These are phyloP conservation scores for Stichopus horrens DNA, from an alignment of 53 echinoderm and acorn worm species.

Conservation along the genomic window DNA sequence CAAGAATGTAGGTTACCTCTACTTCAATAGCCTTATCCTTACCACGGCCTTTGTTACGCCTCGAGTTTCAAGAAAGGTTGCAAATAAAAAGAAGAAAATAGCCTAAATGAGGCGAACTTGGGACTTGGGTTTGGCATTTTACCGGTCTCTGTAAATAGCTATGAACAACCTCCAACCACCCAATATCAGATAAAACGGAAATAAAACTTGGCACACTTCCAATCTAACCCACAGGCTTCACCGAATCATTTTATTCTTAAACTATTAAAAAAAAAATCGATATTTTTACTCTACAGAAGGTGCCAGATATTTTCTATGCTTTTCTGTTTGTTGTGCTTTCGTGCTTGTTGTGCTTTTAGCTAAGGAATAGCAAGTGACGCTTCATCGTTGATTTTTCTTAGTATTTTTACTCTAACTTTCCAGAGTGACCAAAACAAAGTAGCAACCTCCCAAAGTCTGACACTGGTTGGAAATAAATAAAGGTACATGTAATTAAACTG, in stretches of 20 bases:
- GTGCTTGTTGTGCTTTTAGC: too few relatives aligned
- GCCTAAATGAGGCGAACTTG: background rate
- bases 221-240: background rate
- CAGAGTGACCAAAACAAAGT: too few relatives aligned
- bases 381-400: too few relatives aligned
- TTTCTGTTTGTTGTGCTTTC: too few relatives aligned
- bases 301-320: too few relatives aligned
- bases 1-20: background rate
- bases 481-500: too few relatives aligned
- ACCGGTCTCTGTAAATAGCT: too few relatives aligned
- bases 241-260: background rate
- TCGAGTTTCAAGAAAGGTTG: background rate
- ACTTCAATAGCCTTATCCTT: background rate
- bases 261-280: background rate
- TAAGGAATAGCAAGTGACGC: too few relatives aligned
- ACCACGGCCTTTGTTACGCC: background rate
- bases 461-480: too few relatives aligned
- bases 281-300: background rate
- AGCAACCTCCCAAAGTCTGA: too few relatives aligned
- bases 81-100: background rate
- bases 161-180: too few relatives aligned
- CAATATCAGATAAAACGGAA: background rate
- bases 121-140: background rate
- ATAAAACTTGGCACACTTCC: slow-evolving; percentile 10
- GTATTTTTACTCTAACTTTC: too few relatives aligned